A percentile compares a stretch with the other conserved stretches of the same genome.
Evolutionary conservation across 2,797 vertebrate species (phyloP).

Genomic region (Pteropus rufus): DNA sequence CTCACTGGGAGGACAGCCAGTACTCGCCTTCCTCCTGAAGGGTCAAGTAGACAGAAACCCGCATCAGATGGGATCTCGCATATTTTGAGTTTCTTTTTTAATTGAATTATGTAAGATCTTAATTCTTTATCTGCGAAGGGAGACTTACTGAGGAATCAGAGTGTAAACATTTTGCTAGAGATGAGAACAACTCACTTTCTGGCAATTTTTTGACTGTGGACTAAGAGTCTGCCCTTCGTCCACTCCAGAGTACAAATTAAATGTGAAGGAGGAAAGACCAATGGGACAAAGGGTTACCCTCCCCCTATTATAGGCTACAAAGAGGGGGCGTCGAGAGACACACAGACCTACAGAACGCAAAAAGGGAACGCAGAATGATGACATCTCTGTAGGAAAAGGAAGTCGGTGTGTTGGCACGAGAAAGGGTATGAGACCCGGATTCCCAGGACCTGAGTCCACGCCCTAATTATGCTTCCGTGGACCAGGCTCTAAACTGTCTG

Average conservation of each 20-base stretch:
- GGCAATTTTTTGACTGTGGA: not conserved
- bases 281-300: not conserved
- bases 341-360: not conserved
- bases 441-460: not conserved
- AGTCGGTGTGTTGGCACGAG: not conserved
- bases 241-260: not conserved
- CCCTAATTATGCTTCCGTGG: not conserved
- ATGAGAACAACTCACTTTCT: not conserved
- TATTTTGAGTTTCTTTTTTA: not conserved
- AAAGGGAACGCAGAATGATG: not conserved
- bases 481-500: not conserved
- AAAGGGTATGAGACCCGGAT: not conserved
- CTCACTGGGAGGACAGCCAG: not conserved
- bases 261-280: not conserved
- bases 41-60: not conserved
- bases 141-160: not conserved
- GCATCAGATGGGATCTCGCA: not conserved
- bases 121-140: not conserved
- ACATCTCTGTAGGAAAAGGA: not conserved
- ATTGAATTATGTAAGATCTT: not conserved
- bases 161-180: not conserved
- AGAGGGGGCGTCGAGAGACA: not conserved
- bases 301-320: accelerated
- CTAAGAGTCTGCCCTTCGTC: not conserved
- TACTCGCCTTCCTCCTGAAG: not conserved